Base-by-base conservation (phyloP, 2,113 vertebrate species). In the Sporophila hypoxantha region DNA sequence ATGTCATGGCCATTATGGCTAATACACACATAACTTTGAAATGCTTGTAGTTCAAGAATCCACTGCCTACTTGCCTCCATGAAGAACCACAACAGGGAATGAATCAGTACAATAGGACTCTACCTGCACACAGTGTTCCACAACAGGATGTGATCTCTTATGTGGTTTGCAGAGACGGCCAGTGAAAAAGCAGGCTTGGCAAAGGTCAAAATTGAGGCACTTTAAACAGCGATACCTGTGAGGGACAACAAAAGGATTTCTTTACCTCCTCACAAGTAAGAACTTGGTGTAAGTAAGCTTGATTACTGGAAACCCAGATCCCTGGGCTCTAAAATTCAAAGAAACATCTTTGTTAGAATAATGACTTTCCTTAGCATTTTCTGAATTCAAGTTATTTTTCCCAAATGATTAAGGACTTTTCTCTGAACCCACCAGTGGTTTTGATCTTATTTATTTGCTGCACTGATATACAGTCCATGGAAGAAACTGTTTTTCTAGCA, bases 171-270 rank as follows among this genome's bases (percentile, higher is more conserved):
- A 95, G 64, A 97, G 90, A 85, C 70, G 91, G 41, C 96, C 93
- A 3, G 95, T 97, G 67, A 98, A 93, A 95, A 98, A 98, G 90
- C 98, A 99, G 61, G 62, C 94, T 89, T 98, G 98, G 93, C 98
- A 99, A 91, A 98, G 90, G 57, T 98, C 98, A 85, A 98, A 96
- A 87, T 97, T 97, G 55, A 98, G 92, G 91, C 98, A 98, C 92
- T 98, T 98, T 85, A 98, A 91, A 94, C 98, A 99, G 71, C 92
- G 94, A 95, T 97, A 98, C 93, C 98, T 98, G 91, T 36, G 74
- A 82, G 68, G 57, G 36, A 78, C 80, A 87, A 59, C 6, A 56
- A 53, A 88, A 81, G 16, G 2, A 37, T 20, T 41, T 44, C 36
- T 80, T 66, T 71, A 13, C 17, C 77, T 47, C 9, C 20, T 29